Base-by-base conservation (phyloP, 2,888 invertebrate genomes). In the Eilema sororculum region DNA sequence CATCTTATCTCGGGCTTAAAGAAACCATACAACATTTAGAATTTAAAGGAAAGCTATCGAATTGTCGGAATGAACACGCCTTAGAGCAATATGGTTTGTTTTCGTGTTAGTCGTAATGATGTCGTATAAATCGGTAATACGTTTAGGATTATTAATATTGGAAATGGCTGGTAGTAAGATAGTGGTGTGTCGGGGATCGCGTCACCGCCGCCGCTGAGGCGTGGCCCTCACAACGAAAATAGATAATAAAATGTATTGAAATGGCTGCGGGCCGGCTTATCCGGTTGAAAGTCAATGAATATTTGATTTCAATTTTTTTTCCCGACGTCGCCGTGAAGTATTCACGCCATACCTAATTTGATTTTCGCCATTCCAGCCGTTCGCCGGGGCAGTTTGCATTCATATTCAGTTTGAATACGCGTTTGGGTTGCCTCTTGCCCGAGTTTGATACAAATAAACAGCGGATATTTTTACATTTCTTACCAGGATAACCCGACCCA, bases 281-380 rank as follows among this genome's bases (percentile, higher is more conserved):
- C 95, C 95, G 93, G 94, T 95, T 93, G 91, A 94, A 90, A 95
- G 93, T 94, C 95, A 93, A 95, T 95, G 95, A 95, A 95, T 95
- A 95, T 95, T 95, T 95, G 95, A 95, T 95, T 95, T 95, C 95
- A 95, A 95, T 95, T 95, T 95, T 94, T 81, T 95, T 94, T 92
- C 88, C 52, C 93, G 90, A 90, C 94, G 93, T 93, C 92, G 89
- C 94, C 93, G 95, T 95, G 95, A 95, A 95, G 95, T 94, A 95
- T 95, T 95, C 93, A 91, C 94, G 93, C 95, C 90, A 93, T 95
- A 95, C 95, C 95, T 95, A 95, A 95, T 95, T 95, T 95, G 95
- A 95, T 95, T 95, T 94, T 94, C 93, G 93, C 95, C 94, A 93
- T 95, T 95, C 83, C 91, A 90, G 89, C 91, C 92, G 90, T 95